phyloP scores from a whole-genome alignment of 92 coral and sea anemone genomes.

The Muricea muricata region DNA sequence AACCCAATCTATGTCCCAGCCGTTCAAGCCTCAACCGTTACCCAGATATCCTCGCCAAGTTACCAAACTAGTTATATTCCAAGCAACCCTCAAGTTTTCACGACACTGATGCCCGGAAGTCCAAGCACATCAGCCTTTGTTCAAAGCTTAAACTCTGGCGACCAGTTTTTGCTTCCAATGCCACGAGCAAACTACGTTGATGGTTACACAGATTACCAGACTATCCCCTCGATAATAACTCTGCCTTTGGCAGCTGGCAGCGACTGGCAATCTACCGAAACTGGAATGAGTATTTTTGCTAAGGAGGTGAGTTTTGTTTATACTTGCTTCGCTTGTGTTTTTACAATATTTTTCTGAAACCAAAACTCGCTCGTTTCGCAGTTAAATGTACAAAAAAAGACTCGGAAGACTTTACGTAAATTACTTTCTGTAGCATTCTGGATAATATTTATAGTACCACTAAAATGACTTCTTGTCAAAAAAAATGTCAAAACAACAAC shows the following conservation, averaged over 20 bases:
- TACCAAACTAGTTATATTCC: conserved; percentile 47
- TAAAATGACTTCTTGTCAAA: not conserved
- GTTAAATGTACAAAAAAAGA: not conserved
- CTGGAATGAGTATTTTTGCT: conserved; percentile 27
- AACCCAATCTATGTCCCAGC: conserved; percentile 34
- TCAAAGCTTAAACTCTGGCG: conserved; percentile 20
- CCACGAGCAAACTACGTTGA: conserved; percentile 41
- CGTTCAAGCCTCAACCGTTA: conserved; percentile 38
- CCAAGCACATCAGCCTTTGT: conserved; percentile 37
- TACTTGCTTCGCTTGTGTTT: not conserved
- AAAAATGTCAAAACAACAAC: not conserved
- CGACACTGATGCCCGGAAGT: conserved; percentile 35
- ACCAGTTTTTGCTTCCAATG: conserved; percentile 32
- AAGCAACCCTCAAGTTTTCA: conserved; percentile 45
- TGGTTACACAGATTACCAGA: conserved; percentile 44
- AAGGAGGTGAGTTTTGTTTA: conserved; percentile 23
- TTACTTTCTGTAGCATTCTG: too few species aligned
- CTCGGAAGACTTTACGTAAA: too few species aligned
- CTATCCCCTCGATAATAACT: conserved; percentile 29
- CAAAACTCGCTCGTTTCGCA: not conserved
- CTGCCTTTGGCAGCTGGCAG: conserved; percentile 18
- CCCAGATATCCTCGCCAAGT: conserved; percentile 36
- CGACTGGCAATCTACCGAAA: conserved; percentile 32
- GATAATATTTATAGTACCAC: too few species aligned
- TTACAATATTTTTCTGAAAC: not conserved